Evolutionary conservation across 2,113 vertebrate genomes (phyloP).

Genomic region (Onychostoma macrolepis): DNA sequence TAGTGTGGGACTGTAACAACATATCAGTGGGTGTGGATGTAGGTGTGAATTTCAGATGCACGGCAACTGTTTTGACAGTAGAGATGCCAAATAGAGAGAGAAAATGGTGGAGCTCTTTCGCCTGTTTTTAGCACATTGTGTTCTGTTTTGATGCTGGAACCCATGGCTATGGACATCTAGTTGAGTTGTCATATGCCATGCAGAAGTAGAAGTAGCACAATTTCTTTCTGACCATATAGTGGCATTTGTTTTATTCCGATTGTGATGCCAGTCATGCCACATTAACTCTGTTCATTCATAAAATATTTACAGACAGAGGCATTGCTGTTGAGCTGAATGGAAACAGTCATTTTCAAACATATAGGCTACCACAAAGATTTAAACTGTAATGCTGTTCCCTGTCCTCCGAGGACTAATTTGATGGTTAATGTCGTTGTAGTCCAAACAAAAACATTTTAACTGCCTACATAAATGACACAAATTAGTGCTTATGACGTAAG

Average conservation of each 20-base stretch:
- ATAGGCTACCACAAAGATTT: neutral
- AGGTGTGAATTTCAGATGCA: slow-evolving; percentile 29
- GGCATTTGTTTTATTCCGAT: neutral
- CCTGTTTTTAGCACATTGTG: neutral
- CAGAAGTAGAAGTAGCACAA: neutral
- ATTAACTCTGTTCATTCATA: neutral
- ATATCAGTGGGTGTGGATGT: slow-evolving; percentile 25
- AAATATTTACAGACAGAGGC: neutral
- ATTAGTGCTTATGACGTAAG: neutral
- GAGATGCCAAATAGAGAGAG: slow-evolving; percentile 10
- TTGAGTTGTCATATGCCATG: neutral
- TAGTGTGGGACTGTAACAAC: slow-evolving; percentile 4
- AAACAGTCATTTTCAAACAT: neutral
- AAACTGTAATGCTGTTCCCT: neutral
- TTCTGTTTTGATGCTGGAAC: neutral
- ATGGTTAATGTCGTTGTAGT: slow-evolving; percentile 31
- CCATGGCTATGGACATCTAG: neutral
- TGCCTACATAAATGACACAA: neutral
- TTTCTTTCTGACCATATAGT: neutral
- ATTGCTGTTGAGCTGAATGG: neutral
- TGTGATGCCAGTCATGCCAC: neutral
- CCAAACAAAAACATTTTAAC: neutral
- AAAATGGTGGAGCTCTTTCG: neutral
- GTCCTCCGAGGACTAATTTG: neutral
- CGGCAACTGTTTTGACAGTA: slow-evolving; percentile 9